Percentiles rank a stretch among this genome's conserved stretches.
These are phyloP conservation scores for Beroe forskalii DNA, from an alignment of 37 sponge, comb jelly and placozoan species.

Conservation along the genomic window DNA sequence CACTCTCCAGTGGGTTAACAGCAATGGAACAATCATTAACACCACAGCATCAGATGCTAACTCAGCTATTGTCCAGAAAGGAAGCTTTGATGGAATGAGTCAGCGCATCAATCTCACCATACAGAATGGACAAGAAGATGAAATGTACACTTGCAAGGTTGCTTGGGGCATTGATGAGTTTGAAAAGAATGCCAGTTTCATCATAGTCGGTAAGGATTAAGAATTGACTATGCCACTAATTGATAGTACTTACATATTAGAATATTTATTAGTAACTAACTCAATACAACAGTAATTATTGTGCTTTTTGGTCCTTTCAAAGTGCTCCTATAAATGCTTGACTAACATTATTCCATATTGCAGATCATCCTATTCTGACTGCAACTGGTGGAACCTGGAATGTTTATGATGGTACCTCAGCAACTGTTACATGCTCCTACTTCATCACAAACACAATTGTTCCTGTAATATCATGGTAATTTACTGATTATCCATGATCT, in stretches of 20 bases:
- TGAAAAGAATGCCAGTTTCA: no score
- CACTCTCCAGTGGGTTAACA: not conserved
- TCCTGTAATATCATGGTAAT: no score
- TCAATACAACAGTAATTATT: no score
- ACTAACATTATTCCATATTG: no score
- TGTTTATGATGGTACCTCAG: not conserved
- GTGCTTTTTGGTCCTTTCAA: no score
- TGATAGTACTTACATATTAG: no score
- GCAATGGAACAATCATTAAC: not conserved
- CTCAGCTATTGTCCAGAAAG: not conserved
- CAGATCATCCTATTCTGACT: no score
- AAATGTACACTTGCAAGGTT: not conserved
- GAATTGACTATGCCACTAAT: no score
- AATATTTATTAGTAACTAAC: no score
- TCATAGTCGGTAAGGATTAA: no score
- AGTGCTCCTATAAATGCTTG: no score
- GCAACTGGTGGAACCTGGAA: not conserved
- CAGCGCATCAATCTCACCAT: not conserved
- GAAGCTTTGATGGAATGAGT: not conserved
- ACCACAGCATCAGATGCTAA: not conserved
- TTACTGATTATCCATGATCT: no score
- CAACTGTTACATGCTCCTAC: not conserved
- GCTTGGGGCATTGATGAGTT: not conserved
- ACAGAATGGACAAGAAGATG: not conserved
- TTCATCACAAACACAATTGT: not conserved